phyloP scores from a whole-genome alignment of 2,113 vertebrate genomes.

The Deroptyus accipitrinus region DNA sequence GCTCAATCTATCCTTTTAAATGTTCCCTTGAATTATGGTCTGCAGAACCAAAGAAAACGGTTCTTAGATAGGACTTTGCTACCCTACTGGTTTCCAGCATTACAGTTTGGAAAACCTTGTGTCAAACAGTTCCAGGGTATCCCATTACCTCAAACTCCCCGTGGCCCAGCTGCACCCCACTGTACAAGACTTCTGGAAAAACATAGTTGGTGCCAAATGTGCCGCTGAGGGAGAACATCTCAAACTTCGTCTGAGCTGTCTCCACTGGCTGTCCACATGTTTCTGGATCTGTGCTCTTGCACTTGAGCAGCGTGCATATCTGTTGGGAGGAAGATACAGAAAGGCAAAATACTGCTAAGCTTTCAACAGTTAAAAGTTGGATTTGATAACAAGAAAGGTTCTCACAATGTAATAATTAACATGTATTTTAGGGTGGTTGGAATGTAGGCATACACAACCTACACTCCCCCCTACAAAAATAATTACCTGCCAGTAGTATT shows the following conservation, averaged over 20 bases:
- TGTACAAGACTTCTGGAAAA: slow-evolving; percentile 78
- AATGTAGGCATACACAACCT: background rate
- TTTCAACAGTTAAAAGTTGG: background rate
- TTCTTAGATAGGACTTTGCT: background rate
- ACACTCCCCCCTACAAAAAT: background rate
- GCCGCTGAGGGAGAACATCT: slow-evolving; percentile 74
- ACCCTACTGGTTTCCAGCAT: background rate
- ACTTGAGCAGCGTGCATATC: slow-evolving; percentile 75
- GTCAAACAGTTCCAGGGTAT: background rate
- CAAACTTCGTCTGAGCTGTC: slow-evolving; percentile 65
- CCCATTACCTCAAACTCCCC: slow-evolving; percentile 70
- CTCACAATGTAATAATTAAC: background rate
- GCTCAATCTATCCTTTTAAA: background rate
- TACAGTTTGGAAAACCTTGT: background rate
- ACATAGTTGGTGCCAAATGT: slow-evolving; percentile 69
- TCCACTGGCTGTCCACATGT: slow-evolving; percentile 58
- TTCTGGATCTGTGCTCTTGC: slow-evolving; percentile 1
- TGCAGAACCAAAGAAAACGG: background rate
- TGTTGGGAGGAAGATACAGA: background rate
- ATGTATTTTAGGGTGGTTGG: background rate
- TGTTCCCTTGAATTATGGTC: background rate
- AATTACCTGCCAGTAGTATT: slow-evolving; percentile 75
- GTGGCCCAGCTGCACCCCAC: slow-evolving; percentile 59
- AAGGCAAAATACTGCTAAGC: background rate
- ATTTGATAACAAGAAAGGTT: background rate